Evolutionary conservation across 2,797 vertebrate genomes (phyloP).

Genomic region (Pampus argenteus): DNA sequence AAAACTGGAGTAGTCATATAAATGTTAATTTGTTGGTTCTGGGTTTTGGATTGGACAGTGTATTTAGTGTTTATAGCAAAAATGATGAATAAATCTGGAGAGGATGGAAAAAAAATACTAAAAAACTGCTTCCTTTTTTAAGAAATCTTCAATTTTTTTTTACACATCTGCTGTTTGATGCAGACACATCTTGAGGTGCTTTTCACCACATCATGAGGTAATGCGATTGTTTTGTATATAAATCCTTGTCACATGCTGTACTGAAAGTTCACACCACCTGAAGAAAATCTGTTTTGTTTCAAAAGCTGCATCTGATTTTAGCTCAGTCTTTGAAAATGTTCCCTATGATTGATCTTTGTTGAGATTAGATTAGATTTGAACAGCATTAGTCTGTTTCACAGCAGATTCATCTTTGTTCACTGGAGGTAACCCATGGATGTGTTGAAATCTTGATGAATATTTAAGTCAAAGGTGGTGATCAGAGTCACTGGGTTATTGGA

Average conservation of each 20-base stretch:
- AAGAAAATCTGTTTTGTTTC: constrained; percentile 29
- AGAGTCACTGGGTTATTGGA: neutral
- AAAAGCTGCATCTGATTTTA: constrained; percentile 25
- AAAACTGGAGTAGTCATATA: constrained; percentile 44
- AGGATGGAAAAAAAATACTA: neutral
- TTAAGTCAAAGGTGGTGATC: neutral
- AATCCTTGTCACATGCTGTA: constrained; percentile 48
- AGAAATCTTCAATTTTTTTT: constrained; percentile 42
- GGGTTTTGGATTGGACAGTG: too few relatives aligned
- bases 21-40: constrained; percentile 52
- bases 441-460: constrained; percentile 26
- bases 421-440: constrained; percentile 6
- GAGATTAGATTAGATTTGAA: constrained; percentile 25
- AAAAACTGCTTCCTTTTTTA: constrained; percentile 12
- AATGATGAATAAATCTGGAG: constrained; percentile 13
- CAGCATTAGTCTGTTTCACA: constrained; percentile 8
- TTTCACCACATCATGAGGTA: constrained; percentile 61
- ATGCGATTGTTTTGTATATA: constrained; percentile 52
- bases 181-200: constrained; percentile 52
- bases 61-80: too few relatives aligned
- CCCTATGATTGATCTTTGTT: constrained; percentile 23
- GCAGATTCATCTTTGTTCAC: constrained; percentile 20
- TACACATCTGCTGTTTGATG: constrained; percentile 45
- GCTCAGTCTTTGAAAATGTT: constrained; percentile 20
- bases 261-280: constrained; percentile 52